phyloP scores from a whole-genome alignment of 2,797 vertebrate genomes.

The Prionace glauca region DNA sequence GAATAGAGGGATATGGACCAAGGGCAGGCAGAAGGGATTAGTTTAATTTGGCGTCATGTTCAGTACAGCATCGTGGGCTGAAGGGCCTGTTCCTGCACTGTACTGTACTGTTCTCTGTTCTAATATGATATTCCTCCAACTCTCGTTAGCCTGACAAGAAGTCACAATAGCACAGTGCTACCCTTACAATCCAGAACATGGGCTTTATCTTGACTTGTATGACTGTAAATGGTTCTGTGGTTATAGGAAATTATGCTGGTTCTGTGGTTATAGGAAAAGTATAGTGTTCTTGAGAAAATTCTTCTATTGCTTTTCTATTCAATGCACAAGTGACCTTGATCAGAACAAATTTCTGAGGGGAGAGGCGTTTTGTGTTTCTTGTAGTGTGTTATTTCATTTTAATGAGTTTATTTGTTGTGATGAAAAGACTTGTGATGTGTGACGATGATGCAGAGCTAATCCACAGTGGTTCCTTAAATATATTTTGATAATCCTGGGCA shows the following conservation, averaged over 20 bases:
- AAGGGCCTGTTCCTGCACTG: no score
- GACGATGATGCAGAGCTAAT: not conserved
- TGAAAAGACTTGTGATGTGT: not conserved
- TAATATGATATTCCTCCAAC: not conserved
- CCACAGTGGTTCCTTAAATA: not conserved
- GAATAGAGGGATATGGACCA: no score
- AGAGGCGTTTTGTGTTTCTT: not conserved
- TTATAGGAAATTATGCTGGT: not conserved
- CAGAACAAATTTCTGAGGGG: not conserved
- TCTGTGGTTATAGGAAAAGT: not conserved
- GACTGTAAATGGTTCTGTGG: not conserved
- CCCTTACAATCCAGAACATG: not conserved
- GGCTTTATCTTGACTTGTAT: not conserved
- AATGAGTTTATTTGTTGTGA: not conserved
- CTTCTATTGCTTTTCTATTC: not conserved
- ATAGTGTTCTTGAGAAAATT: not conserved
- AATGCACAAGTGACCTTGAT: not conserved
- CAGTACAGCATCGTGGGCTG: no score
- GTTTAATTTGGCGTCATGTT: no score
- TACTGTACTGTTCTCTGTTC: no score
- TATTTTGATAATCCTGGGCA: not conserved
- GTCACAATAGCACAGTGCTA: not conserved
- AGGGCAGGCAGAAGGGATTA: no score
- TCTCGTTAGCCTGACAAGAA: not conserved
- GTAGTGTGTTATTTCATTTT: not conserved